Evolutionary conservation across 1,140 invertebrate species (phyloP).

Genomic region (Nebria ingens): DNA sequence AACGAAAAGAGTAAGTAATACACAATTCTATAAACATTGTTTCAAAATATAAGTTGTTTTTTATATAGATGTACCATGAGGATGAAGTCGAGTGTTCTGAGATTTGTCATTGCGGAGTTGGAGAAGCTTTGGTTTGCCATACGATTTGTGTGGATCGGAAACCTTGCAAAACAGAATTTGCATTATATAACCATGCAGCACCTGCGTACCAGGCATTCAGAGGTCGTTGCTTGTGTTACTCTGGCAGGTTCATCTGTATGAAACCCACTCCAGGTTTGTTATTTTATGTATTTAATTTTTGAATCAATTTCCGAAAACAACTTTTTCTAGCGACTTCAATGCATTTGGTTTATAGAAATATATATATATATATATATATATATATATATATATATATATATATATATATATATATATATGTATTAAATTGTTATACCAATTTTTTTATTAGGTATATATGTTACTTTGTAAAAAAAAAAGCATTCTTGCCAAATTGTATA

Average conservation of each 20-base stretch:
- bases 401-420: no score
- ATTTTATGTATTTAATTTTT: no score
- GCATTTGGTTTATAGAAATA: no score
- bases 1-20: slow-evolving; percentile 54
- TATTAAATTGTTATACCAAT: no score
- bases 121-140: slow-evolving; percentile 66
- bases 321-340: no score
- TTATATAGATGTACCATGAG: slow-evolving; percentile 67
- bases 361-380: no score
- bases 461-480: no score
- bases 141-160: slow-evolving; percentile 74
- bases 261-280: slow-evolving; percentile 64
- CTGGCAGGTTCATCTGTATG: slow-evolving; percentile 83
- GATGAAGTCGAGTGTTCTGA: slow-evolving; percentile 76
- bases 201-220: slow-evolving; percentile 80
- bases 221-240: slow-evolving; percentile 81
- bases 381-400: no score
- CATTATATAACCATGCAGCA: slow-evolving; percentile 79
- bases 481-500: no score
- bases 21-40: slow-evolving; percentile 31
- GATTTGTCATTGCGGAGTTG: slow-evolving; percentile 65
- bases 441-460: no score
- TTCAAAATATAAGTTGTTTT: slow-evolving; percentile 7
- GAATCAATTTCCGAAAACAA: no score
- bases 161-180: slow-evolving; percentile 73